These are phyloP conservation scores for Zele albiditarsus DNA, from an alignment of 2,888 invertebrate genomes.

Conservation along the genomic window DNA sequence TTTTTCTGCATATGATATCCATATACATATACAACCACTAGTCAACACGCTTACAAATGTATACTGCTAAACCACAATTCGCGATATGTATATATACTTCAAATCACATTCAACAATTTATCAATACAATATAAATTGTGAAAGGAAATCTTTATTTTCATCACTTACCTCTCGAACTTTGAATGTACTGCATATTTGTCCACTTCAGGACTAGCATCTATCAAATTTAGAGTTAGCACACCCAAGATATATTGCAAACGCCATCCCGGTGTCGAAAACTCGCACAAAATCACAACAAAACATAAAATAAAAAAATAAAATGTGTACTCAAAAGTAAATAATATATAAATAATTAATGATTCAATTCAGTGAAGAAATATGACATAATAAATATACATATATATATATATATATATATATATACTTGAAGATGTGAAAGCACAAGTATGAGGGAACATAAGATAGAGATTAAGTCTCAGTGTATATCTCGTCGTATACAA, in stretches of 20 bases:
- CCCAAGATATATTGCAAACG: background rate
- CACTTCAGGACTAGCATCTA: too few relatives aligned
- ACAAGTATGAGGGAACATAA: slow-evolving; percentile 3
- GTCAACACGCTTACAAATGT: too few relatives aligned
- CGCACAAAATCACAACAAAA: slow-evolving; percentile 2
- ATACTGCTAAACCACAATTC: too few relatives aligned
- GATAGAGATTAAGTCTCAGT: slow-evolving; percentile 26
- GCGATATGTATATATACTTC: too few relatives aligned
- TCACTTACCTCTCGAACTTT: too few relatives aligned
- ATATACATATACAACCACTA: too few relatives aligned
- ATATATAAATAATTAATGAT: background rate
- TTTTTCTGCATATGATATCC: too few relatives aligned
- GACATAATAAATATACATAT: background rate
- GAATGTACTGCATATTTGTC: too few relatives aligned
- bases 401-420: background rate
- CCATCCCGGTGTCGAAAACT: background rate
- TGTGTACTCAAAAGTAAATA: background rate
- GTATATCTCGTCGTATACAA: slow-evolving; percentile 26
- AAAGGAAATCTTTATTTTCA: too few relatives aligned
- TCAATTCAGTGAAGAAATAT: background rate
- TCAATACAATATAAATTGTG: too few relatives aligned
- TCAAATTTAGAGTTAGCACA: too few relatives aligned
- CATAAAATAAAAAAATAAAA: background rate
- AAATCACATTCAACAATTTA: too few relatives aligned
- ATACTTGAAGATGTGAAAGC: background rate